These are phyloP conservation scores for Phocides pigmalion DNA, from an alignment of 1,140 invertebrate genomes.

Conservation along the genomic window DNA sequence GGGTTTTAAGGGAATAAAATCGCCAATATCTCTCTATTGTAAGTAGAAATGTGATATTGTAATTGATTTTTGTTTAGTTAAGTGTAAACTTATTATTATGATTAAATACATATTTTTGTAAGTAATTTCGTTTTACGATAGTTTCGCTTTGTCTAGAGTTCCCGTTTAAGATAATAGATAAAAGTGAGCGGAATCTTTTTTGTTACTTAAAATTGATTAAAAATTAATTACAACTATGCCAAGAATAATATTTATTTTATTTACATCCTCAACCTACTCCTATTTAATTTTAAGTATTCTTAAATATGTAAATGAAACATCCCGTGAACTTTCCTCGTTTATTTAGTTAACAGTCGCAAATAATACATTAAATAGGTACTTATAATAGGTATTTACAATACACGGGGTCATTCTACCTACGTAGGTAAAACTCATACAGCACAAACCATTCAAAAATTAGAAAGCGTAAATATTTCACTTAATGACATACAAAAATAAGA, in stretches of 20 bases:
- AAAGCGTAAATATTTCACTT: slow-evolving; percentile 64
- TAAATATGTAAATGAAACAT: slow-evolving; percentile 43
- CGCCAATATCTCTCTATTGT: slow-evolving; percentile 82
- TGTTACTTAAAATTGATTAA: slow-evolving; percentile 83
- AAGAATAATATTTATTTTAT: slow-evolving; percentile 72
- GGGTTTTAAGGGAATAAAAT: slow-evolving; percentile 65
- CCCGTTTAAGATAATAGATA: slow-evolving; percentile 74
- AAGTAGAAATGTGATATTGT: slow-evolving; percentile 84
- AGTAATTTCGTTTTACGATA: slow-evolving; percentile 79
- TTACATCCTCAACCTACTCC: slow-evolving; percentile 23
- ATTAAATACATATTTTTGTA: slow-evolving; percentile 82
- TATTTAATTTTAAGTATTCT: slow-evolving; percentile 9
- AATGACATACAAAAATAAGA: slow-evolving; percentile 47
- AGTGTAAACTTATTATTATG: slow-evolving; percentile 78
- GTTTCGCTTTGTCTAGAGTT: slow-evolving; percentile 77
- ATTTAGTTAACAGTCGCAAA: slow-evolving; percentile 80
- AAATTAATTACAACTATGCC: slow-evolving; percentile 82
- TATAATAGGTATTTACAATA: slow-evolving; percentile 81
- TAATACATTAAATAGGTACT: slow-evolving; percentile 75
- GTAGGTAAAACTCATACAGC: slow-evolving; percentile 78
- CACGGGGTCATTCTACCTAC: slow-evolving; percentile 75
- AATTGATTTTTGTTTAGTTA: slow-evolving; percentile 79
- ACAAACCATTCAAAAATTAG: slow-evolving; percentile 74
- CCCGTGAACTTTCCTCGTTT: slow-evolving; percentile 54
- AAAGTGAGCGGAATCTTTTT: slow-evolving; percentile 77